Percentiles rank a stretch among this genome's conserved stretches.
These are phyloP conservation scores for Australoheros facetus DNA, from an alignment of 2,797 vertebrate species.

Conservation along the genomic window DNA sequence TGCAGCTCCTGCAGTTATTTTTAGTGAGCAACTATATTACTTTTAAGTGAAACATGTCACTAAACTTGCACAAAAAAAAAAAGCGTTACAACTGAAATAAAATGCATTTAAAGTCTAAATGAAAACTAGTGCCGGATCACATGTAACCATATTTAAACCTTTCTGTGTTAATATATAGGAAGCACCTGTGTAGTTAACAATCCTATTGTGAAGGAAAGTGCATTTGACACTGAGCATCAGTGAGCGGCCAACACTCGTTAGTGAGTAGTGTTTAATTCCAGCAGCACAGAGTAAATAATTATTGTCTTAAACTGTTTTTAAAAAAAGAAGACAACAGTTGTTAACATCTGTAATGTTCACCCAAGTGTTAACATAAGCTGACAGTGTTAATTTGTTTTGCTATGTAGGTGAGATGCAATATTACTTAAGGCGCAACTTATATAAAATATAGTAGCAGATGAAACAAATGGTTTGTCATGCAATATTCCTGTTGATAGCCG, in stretches of 20 bases:
- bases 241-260: neutral
- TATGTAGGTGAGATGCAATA: neutral
- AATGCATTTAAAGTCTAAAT: neutral
- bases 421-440: neutral
- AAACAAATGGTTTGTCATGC: constrained; percentile 3
- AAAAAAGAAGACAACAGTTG: neutral
- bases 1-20: neutral
- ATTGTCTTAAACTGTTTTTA: neutral
- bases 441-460: neutral
- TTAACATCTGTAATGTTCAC: constrained; percentile 4
- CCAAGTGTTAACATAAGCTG: neutral
- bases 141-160: neutral
- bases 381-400: neutral
- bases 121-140: neutral
- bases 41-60: neutral
- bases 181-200: neutral
- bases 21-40: neutral
- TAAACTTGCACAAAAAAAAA: neutral
- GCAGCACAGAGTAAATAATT: neutral
- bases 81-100: neutral
- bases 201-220: neutral
- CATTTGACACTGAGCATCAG: neutral
- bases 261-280: neutral
- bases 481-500: neutral
- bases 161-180: neutral